These are phyloP conservation scores for Syrista parreyssii DNA, from an alignment of 2,888 invertebrate species.

Conservation along the genomic window DNA sequence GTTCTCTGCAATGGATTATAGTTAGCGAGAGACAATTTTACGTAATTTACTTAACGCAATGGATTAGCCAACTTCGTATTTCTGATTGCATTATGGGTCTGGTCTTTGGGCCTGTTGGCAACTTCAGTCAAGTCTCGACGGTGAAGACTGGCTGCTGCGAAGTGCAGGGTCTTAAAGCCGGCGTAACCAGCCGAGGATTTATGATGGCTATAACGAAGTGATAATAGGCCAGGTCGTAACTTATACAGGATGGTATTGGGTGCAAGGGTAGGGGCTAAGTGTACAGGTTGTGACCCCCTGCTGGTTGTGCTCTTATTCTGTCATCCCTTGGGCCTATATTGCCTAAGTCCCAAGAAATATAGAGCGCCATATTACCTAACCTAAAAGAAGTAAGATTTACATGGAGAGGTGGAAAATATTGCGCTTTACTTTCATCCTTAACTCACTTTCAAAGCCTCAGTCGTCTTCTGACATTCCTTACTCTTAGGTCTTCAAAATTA, in stretches of 20 bases:
- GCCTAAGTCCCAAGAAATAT: constrained; percentile 32
- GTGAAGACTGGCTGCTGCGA: not conserved
- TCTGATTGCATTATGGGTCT: not conserved
- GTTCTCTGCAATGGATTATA: not conserved
- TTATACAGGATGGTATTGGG: constrained; percentile 47
- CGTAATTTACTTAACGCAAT: not conserved
- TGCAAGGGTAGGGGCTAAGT: constrained; percentile 40
- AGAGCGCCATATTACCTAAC: constrained; percentile 23
- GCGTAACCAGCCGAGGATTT: constrained; percentile 55
- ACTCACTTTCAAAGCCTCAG: constrained; percentile 24
- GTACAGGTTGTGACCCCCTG: constrained; percentile 54
- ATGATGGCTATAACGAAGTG: constrained; percentile 61
- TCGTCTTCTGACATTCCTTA: constrained; percentile 14
- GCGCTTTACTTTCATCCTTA: constrained; percentile 12
- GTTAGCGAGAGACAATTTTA: not conserved
- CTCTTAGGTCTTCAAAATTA: not conserved
- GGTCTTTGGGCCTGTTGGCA: not conserved
- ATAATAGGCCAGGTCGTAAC: constrained; percentile 59
- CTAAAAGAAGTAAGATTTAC: constrained; percentile 18
- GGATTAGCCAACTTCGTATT: not conserved
- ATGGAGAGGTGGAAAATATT: constrained; percentile 20
- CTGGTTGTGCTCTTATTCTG: constrained; percentile 54
- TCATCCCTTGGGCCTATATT: constrained; percentile 40
- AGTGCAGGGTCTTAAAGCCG: constrained; percentile 17
- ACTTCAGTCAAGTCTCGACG: not conserved